Conservation (phyloP, 2,888 invertebrate genomes). For the Chaetogeoica ovagalla region DNA sequence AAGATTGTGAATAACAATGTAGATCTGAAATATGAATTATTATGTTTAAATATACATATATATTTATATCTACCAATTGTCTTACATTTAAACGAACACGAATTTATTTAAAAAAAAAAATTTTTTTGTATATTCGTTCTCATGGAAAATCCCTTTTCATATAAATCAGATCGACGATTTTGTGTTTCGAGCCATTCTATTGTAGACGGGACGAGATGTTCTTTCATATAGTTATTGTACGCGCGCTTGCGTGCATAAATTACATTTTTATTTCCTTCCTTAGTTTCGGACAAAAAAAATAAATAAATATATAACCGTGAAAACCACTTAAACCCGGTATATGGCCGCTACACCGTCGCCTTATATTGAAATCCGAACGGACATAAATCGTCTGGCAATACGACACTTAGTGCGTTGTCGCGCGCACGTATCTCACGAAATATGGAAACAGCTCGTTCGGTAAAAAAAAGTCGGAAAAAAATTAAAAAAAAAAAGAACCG, state of each 20-base stretch:
- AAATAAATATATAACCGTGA: background rate
- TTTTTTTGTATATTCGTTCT: no score
- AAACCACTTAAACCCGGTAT: background rate
- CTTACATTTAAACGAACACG: no score
- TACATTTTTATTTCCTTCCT: background rate
- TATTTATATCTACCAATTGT: no score
- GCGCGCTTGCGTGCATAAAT: background rate
- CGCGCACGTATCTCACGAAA: constrained; percentile 3
- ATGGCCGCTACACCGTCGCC: background rate
- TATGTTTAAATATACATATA: no score
- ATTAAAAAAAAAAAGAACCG: constrained; percentile 15
- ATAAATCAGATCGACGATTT: no score
- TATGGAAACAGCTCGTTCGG: constrained; percentile 16
- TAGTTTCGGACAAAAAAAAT: background rate
- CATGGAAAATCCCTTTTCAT: no score
- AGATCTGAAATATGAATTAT: no score
- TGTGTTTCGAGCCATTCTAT: no score
- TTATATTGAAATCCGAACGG: background rate
- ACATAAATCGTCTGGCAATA: constrained; percentile 45
- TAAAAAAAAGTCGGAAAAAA: background rate
- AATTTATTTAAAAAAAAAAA: no score
- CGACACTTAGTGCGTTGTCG: constrained; percentile 17
- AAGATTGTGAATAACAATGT: no score
- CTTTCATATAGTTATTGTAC: no score
- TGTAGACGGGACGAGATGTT: no score